Base-by-base conservation (phyloP, 1,140 invertebrate species). In the Spodoptera litura region DNA sequence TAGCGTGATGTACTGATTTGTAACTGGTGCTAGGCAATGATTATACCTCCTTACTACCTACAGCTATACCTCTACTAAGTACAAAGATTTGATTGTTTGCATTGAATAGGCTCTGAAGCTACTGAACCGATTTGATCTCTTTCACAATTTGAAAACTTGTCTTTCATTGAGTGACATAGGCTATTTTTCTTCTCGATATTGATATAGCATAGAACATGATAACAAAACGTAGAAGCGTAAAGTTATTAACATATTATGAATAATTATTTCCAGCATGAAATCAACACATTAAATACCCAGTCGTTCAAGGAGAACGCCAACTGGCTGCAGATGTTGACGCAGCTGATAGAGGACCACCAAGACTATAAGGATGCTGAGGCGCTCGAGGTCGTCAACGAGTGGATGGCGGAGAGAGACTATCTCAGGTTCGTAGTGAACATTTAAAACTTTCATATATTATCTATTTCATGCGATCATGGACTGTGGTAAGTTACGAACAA, bases 271-370 rank as follows among this genome's bases (percentile, higher is more conserved):
- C 92, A 99, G 98, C 97, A 98, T 88, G 99, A 99, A 95, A 99
- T 99, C 62, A 95, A 98, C 78, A 99, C 97, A 1, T 93, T 99
- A 44, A 99, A 99, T 92, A 96, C 96, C 35, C 95, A 95, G 61
- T 96, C 97, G 79, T 99, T 98, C 91, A 98, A 99, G 90, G 96
- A 96, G 88, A 96, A 97, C 84, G 97, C 98, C 25, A 98, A 98
- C 88, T 99, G 98, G 98, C 95, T 99, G 31, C 97, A 98, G 92
- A 98, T 98, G 96, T 90, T 99, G 56, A 99, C 99, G 5, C 96
- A 97, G 81, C 94, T 99, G 3, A 98, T 99, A 56, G 98, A 99
- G 94, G 97, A 98, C 81, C 96, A 97, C 89, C 97, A 99, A 94
- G 97, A 98, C 87, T 96, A 96, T 82, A 96, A 97, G 80, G 96